These are phyloP conservation scores for Peromyscus attwateri DNA, from an alignment of 2,797 vertebrate species.

Conservation along the genomic window DNA sequence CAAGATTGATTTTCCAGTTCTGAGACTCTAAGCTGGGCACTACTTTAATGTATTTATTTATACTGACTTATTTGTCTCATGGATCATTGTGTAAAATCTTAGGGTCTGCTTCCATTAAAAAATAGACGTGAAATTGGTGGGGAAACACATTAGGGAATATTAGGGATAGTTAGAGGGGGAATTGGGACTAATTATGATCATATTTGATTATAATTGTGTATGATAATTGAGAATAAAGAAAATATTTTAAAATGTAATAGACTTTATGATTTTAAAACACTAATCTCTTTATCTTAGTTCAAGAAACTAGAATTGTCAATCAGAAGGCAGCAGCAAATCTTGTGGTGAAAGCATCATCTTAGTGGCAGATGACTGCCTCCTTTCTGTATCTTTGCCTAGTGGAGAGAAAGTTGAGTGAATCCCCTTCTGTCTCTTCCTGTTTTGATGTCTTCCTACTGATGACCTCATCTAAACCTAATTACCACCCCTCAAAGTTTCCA, in stretches of 20 bases:
- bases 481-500: not conserved
- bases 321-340: too few relatives aligned
- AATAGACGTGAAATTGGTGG: not conserved
- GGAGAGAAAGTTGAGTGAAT: not conserved
- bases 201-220: not conserved
- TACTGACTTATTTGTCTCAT: not conserved
- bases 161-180: not conserved
- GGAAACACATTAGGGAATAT: too few relatives aligned
- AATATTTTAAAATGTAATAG: not conserved
- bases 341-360: not conserved
- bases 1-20: not conserved
- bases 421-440: not conserved
- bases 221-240: not conserved
- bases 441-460: not conserved
- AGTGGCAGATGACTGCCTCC: rapidly evolving
- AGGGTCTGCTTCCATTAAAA: not conserved
- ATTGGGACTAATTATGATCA: not conserved
- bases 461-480: not conserved
- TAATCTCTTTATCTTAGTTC: not conserved
- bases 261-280: not conserved
- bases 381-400: not conserved
- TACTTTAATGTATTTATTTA: not conserved
- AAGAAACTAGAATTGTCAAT: not conserved
- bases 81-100: not conserved
- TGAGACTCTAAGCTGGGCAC: not conserved